Percentiles rank a stretch among this genome's conserved stretches.
These are phyloP conservation scores for Lepidostoma basale DNA, from an alignment of 1,140 invertebrate genomes.

Conservation along the genomic window DNA sequence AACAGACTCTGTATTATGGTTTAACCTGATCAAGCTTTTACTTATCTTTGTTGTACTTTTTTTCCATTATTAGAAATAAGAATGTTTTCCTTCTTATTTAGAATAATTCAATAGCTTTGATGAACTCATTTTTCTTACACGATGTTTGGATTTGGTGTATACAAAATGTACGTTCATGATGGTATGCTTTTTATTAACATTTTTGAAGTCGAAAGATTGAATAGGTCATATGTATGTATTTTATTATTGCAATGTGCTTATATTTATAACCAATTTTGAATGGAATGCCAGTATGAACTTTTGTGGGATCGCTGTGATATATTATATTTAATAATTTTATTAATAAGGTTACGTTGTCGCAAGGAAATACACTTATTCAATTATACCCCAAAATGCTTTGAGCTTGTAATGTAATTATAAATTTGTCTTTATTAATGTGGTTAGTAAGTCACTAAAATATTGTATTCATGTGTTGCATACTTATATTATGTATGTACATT, in stretches of 20 bases:
- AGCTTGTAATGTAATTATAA: too few species aligned
- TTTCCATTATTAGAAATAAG: too few species aligned
- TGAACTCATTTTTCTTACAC: neutral
- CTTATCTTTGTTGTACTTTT: slow-evolving; percentile 12
- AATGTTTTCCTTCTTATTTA: neutral
- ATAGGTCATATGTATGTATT: neutral
- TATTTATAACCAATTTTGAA: neutral
- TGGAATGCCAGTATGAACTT: neutral
- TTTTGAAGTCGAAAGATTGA: too few species aligned
- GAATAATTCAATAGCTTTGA: neutral
- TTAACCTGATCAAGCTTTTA: slow-evolving; percentile 2
- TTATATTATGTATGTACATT: too few species aligned
- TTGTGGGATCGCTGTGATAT: neutral
- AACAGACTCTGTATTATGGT: slow-evolving; percentile 16
- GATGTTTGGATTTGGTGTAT: neutral
- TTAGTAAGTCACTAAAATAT: too few species aligned
- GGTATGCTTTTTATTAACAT: slow-evolving; percentile 11
- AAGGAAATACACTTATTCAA: too few species aligned
- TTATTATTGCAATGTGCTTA: neutral
- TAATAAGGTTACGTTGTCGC: too few species aligned
- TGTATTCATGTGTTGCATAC: too few species aligned
- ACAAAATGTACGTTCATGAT: neutral
- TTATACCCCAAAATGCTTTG: too few species aligned
- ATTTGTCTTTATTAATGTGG: too few species aligned
- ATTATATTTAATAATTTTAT: too few species aligned